Conservation (phyloP, 2,113 vertebrate genomes). For the Excalfactoria chinensis region DNA sequence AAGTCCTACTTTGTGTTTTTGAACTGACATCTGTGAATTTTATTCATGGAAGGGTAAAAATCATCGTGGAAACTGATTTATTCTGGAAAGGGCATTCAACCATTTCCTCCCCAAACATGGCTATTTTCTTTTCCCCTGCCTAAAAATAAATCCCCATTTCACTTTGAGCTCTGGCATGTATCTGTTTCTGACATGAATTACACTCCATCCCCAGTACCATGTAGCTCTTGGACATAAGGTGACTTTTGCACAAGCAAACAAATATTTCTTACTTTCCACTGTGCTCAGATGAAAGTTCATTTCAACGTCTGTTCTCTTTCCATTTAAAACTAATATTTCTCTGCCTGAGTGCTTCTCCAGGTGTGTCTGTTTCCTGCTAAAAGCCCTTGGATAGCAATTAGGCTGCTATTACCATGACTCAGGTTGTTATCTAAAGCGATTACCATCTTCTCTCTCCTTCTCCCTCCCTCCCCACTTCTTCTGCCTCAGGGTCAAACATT, state of each 20-base stretch:
- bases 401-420: slow-evolving; percentile 36
- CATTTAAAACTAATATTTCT: background rate
- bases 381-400: slow-evolving; percentile 13
- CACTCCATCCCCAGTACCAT: background rate
- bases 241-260: background rate
- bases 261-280: background rate
- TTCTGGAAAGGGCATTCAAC: background rate
- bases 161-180: background rate
- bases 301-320: background rate
- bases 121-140: background rate
- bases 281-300: background rate
- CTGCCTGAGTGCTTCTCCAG: background rate
- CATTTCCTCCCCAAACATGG: accelerated
- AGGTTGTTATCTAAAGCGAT: slow-evolving; percentile 45
- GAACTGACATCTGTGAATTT: background rate
- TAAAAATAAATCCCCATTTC: background rate
- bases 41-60: background rate
- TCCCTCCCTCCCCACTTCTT: background rate
- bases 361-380: slow-evolving; percentile 26
- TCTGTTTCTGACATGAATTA: background rate
- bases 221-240: background rate
- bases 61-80: background rate
- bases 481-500: background rate
- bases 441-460: background rate
- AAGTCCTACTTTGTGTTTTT: background rate